phyloP scores from a whole-genome alignment of 2,113 vertebrate genomes.

The Heterochromis multidens region DNA sequence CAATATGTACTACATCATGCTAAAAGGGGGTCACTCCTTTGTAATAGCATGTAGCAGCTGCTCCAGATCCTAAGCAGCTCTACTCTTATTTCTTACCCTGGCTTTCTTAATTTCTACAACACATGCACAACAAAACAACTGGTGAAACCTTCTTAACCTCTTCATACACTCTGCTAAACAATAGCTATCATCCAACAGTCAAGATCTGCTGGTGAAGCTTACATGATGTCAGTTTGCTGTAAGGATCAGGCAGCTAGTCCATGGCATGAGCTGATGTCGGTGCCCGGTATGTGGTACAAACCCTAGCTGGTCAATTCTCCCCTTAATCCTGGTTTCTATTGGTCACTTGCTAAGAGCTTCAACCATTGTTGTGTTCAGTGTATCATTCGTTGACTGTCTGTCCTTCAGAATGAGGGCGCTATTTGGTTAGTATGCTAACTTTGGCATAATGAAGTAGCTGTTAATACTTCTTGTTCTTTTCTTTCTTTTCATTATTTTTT shows the following conservation, averaged over 20 bases:
- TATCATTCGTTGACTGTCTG: background rate
- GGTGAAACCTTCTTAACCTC: too few relatives aligned
- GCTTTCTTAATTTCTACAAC: too few relatives aligned
- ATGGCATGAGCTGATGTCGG: fast-evolving
- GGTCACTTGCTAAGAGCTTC: background rate
- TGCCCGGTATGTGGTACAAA: background rate
- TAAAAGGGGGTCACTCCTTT: background rate
- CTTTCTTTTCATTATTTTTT: too few relatives aligned
- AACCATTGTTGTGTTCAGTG: background rate
- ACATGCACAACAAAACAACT: too few relatives aligned
- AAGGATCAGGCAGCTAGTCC: background rate
- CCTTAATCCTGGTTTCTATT: fast-evolving
- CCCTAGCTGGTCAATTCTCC: fast-evolving
- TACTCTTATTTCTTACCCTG: too few relatives aligned
- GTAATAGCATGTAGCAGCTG: background rate
- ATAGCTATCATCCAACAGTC: too few relatives aligned
- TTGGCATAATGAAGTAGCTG: background rate
- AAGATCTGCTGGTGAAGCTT: too few relatives aligned
- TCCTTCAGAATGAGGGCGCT: background rate
- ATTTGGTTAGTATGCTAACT: background rate
- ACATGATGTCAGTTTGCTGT: background rate
- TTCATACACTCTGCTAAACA: too few relatives aligned
- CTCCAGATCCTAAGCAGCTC: background rate
- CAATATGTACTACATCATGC: background rate
- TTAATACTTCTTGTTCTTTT: too few relatives aligned